Base-by-base conservation (phyloP, 2,797 vertebrate genomes). In the Bryconaethiops microstoma region DNA sequence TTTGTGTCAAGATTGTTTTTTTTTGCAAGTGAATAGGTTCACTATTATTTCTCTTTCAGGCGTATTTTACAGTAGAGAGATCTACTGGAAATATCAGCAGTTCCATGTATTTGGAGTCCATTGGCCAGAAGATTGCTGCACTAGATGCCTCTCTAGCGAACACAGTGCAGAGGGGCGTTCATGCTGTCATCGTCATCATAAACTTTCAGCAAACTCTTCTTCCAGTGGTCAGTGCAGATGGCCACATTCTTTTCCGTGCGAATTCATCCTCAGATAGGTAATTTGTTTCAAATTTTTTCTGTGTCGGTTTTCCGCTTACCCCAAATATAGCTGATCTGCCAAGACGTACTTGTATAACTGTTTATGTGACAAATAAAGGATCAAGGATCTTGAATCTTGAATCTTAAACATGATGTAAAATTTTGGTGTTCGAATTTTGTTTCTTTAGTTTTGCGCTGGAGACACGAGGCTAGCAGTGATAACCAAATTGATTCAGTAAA, bases 191-290 rank as follows among this genome's bases (percentile, higher is more conserved):
- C 13, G 50, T 92, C 70, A 91, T 73, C 9, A 7, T 94, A 69
- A 82, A 91, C 48, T 52, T 96, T 45, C 90, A 83, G 48, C 96
- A 97, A 86, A 89, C 83, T 10, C 25, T 96, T 54, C 74, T 96
- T 45, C 77, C 87, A 13, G 74, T 77, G 4, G 77, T 90, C 72
- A 74, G 82, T 67, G 69, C 82, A 54, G 77, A 91, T 45, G 77
- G 94, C 65, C 83, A 88, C 23, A 79, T 96, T 42, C 90, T 90
- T 81, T 83, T 96, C 62, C 80, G 82, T 0, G 88, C 93, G 75
- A 95, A 94, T 88, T 62, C 91, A 74, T 90, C 93, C 48, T 87
- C 92, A 12, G 89, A 95, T 83, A 95, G 95, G 96, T 92, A 91
- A 67, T 45, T 45, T 45, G 6, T 45, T 5, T 45, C 42, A 1